A percentile compares a stretch with the other conserved stretches of the same genome.
Evolutionary conservation across 2,797 vertebrate species (phyloP).

Genomic region (Lithobates sylvaticus): DNA sequence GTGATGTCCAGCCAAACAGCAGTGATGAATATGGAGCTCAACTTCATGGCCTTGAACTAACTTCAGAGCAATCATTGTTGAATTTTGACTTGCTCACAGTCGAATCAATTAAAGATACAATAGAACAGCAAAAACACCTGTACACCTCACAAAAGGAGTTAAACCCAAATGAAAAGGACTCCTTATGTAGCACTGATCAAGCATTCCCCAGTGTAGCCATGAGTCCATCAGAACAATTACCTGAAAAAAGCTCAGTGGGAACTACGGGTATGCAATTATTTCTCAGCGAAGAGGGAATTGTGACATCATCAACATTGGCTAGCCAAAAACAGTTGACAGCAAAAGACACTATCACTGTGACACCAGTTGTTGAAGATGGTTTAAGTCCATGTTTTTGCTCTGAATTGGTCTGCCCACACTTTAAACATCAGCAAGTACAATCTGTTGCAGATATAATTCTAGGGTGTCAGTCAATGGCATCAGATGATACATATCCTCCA

Average conservation of each 20-base stretch:
- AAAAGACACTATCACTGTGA: background rate
- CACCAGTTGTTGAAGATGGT: constrained; percentile 58
- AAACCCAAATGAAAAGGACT: background rate
- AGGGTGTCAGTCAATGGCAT: constrained; percentile 59
- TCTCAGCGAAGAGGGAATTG: background rate
- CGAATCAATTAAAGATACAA: constrained; percentile 1
- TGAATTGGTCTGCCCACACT: constrained; percentile 63
- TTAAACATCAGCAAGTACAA: constrained; percentile 60
- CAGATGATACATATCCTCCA: constrained; percentile 64
- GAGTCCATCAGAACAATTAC: background rate
- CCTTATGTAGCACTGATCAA: rapidly evolving
- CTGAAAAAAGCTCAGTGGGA: background rate
- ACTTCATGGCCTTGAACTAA: background rate
- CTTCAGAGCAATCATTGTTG: constrained; percentile 7
- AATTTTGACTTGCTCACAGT: constrained; percentile 37
- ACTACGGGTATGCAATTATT: background rate
- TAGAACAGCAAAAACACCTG: background rate
- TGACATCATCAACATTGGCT: constrained; percentile 12
- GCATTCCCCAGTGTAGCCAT: rapidly evolving
- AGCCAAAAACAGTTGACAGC: background rate
- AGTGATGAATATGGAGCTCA: constrained; percentile 15
- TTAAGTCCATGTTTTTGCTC: constrained; percentile 62
- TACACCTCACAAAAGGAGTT: constrained; percentile 10
- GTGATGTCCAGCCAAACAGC: background rate
- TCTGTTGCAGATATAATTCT: background rate